Evolutionary conservation across 2,113 vertebrate species (phyloP).

Genomic region (Stigmatopora nigra): DNA sequence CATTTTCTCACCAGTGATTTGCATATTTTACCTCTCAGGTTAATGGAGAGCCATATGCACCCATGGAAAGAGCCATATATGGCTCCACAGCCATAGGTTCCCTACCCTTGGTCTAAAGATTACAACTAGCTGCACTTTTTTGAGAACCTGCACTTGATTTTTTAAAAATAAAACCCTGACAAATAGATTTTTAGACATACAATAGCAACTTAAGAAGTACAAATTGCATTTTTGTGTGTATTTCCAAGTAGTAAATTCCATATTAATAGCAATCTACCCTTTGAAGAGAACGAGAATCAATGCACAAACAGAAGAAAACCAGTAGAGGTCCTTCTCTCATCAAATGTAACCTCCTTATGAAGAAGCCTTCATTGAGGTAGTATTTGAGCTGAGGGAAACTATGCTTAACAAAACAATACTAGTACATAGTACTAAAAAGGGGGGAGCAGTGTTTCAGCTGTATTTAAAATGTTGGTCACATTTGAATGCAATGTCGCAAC

Average conservation of each 20-base stretch:
- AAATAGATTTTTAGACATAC: no score
- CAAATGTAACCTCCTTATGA: slow-evolving; percentile 21
- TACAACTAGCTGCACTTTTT: no score
- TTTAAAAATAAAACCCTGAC: no score
- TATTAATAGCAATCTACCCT: not conserved
- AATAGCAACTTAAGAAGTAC: no score
- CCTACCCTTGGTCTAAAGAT: no score
- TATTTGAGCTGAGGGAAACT: not conserved
- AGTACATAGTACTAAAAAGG: not conserved
- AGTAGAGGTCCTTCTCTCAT: slow-evolving; percentile 72
- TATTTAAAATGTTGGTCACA: slow-evolving; percentile 6
- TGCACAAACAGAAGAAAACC: slow-evolving; percentile 49
- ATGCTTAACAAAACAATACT: not conserved
- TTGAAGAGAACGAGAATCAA: not conserved
- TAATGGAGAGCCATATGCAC: no score
- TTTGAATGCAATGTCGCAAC: slow-evolving; percentile 22
- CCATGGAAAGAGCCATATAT: no score
- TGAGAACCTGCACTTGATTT: no score
- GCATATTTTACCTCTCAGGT: no score
- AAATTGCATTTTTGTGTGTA: not conserved
- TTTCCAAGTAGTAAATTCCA: not conserved
- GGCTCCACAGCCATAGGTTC: no score
- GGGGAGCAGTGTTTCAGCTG: not conserved
- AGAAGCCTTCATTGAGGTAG: slow-evolving; percentile 2
- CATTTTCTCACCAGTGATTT: no score